Evolutionary conservation across 2,113 vertebrate genomes (phyloP), one percentile per base, ranked within the genome.

Genomic region (Zosterops lateralis): DNA sequence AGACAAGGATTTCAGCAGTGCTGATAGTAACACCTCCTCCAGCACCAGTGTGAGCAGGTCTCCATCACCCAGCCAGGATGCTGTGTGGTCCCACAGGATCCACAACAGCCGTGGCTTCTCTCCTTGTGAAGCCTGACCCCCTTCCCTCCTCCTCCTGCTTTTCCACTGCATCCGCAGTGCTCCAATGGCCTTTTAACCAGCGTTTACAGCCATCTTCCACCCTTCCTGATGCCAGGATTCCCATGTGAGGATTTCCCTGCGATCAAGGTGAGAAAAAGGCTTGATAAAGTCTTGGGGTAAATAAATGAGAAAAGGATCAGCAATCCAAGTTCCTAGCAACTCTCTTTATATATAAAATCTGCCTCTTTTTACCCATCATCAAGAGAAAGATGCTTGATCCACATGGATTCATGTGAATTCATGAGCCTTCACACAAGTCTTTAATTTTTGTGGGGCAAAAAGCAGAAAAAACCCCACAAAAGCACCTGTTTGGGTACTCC

Each of bases 111-210:
- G 0, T 2, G 3, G 13, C 26, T 76, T 15, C 34, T 45, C 21
- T 75, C 36, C 18, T 22, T 0, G 1, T 1, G 5, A 20, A 50
- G 6, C 22, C 47, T 0, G 0, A 32, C 5, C 28, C 38, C 14
- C 12, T 24, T 24, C 38, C 44, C 28, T n/a, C 17, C 60, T 51
- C 32, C 45, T 74, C 57, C 71, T 0, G 0, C 70, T 21, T 54
- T 51, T 38, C 66, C 62, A 40, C 11, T 7, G 0, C 1, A 0
- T 8, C 9, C 0, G 1, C 62, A 77, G 38, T 0, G 0, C 40
- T 12, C 64, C 6, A 0, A 16, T 10, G 26, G 14, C n/a, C 54
- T 70, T 57, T 26, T 20, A 61, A 40, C 12, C 26, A 22, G 20
- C 0, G 0, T 32, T 66, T 22, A 26, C 76, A 78, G 58, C 0